Conservation (phyloP, 1,140 invertebrate genomes). For the Drosophila pruinosa region DNA sequence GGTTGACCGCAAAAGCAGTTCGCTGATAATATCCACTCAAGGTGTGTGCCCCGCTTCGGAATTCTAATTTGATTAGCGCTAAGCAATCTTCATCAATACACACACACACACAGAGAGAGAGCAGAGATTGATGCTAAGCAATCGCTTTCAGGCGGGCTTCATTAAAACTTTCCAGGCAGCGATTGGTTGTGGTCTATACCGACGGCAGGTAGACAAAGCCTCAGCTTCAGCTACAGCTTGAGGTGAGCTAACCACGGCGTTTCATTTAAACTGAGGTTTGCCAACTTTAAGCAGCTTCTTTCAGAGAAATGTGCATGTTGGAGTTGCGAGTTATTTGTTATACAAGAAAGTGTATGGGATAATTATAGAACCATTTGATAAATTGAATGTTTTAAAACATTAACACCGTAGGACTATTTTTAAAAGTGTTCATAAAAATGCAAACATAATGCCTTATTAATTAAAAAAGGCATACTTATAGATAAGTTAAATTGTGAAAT, state of each 20-base stretch:
- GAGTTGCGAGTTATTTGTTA: slow-evolving; percentile 18
- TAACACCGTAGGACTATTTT: too few species aligned
- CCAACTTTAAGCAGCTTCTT: slow-evolving; percentile 8
- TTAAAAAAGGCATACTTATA: too few species aligned
- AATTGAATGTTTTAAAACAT: too few species aligned
- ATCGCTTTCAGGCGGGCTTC: slow-evolving; percentile 40
- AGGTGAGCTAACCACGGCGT: slow-evolving; percentile 34
- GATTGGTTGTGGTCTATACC: slow-evolving; percentile 39
- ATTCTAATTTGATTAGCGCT: slow-evolving; percentile 44
- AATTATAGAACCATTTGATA: neutral
- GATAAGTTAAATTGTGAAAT: too few species aligned
- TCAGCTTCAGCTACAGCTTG: neutral
- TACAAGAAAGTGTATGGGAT: neutral
- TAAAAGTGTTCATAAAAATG: too few species aligned
- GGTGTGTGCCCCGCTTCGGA: slow-evolving; percentile 16
- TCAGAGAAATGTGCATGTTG: neutral
- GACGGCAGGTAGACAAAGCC: neutral
- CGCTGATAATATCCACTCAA: slow-evolving; percentile 22
- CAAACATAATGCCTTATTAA: too few species aligned
- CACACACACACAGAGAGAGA: neutral
- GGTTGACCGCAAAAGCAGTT: slow-evolving; percentile 44
- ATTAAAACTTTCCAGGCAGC: slow-evolving; percentile 45
- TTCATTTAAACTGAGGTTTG: slow-evolving; percentile 47
- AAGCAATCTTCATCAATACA: slow-evolving; percentile 9
- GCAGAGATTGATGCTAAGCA: slow-evolving; percentile 32